Percentiles rank a stretch among this genome's conserved stretches.
Evolutionary conservation across 2,797 vertebrate species (phyloP).

Genomic region (Clarias fuscus): DNA sequence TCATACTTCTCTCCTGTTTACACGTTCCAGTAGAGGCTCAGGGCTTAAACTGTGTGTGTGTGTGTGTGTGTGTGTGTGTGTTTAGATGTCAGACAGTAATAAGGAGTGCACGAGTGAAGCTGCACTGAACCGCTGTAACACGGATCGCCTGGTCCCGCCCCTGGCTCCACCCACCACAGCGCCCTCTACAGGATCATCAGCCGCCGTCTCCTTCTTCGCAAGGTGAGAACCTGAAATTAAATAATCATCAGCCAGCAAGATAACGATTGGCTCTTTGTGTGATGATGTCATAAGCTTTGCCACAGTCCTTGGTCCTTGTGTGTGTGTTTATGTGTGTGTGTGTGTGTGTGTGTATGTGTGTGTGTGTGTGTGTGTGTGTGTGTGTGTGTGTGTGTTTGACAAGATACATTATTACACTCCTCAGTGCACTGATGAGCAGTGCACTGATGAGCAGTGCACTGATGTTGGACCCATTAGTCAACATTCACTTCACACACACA

Average conservation of each 20-base stretch:
- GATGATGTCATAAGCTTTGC: neutral
- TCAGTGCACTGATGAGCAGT: too few relatives aligned
- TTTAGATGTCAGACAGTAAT: slow-evolving; percentile 85
- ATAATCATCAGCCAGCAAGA: neutral
- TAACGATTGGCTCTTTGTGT: neutral
- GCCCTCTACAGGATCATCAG: slow-evolving; percentile 82
- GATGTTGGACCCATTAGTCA: too few relatives aligned
- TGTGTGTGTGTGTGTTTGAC: neutral
- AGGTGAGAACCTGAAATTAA: slow-evolving; percentile 75
- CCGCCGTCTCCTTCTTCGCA: slow-evolving; percentile 95
- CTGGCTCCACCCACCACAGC: slow-evolving; percentile 68
- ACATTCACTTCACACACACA: neutral
- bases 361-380: neutral
- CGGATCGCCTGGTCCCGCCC: slow-evolving; percentile 81
- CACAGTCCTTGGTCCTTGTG: neutral
- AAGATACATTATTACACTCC: too few relatives aligned
- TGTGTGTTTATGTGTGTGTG: neutral
- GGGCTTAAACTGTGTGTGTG: neutral
- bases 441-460: too few relatives aligned
- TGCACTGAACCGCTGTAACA: slow-evolving; percentile 85
- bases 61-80: slow-evolving; percentile 64
- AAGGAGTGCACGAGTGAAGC: slow-evolving; percentile 87
- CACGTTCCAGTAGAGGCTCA: neutral
- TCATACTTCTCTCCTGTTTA: neutral
- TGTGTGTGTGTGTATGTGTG: neutral